phyloP scores from a whole-genome alignment of 2,888 invertebrate species.

The Myopa tessellatipennis region DNA sequence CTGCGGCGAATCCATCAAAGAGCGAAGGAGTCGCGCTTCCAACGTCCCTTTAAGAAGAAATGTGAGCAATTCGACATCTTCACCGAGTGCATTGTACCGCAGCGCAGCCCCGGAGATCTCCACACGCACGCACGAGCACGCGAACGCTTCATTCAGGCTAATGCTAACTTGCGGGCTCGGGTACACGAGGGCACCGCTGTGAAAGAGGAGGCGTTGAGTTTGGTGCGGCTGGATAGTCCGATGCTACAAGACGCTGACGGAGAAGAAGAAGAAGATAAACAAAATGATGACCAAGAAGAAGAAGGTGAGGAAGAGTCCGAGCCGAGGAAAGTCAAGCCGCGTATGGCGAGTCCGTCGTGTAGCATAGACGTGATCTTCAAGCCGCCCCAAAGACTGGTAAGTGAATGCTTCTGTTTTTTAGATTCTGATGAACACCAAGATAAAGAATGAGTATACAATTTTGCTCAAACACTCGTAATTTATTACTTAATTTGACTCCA shows the following conservation, averaged over 20 bases:
- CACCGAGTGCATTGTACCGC: slow-evolving; percentile 56
- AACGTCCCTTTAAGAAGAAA: slow-evolving; percentile 49
- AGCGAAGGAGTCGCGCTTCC: slow-evolving; percentile 56
- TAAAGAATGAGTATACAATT: not conserved
- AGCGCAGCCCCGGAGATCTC: slow-evolving; percentile 54
- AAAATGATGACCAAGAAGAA: slow-evolving; percentile 46
- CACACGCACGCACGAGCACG: slow-evolving; percentile 54
- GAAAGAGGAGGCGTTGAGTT: slow-evolving; percentile 44
- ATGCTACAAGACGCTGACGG: slow-evolving; percentile 44
- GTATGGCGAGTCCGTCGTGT: slow-evolving; percentile 57
- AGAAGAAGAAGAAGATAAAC: slow-evolving; percentile 48
- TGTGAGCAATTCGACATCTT: slow-evolving; percentile 54
- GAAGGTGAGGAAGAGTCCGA: slow-evolving; percentile 41
- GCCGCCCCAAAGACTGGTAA: slow-evolving; percentile 60
- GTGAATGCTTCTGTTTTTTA: slow-evolving; percentile 38
- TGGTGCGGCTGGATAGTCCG: slow-evolving; percentile 56
- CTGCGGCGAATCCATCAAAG: slow-evolving; percentile 56
- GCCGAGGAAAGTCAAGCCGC: slow-evolving; percentile 49
- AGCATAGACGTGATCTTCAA: slow-evolving; percentile 55
- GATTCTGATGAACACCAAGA: too few species aligned
- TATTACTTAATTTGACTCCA: not conserved
- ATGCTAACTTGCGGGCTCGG: slow-evolving; percentile 48
- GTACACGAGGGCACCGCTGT: slow-evolving; percentile 53
- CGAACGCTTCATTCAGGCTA: slow-evolving; percentile 52
- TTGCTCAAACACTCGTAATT: not conserved